Evolutionary conservation across 2,888 invertebrate species (phyloP).

Genomic region (Phrixothrix hirtus): DNA sequence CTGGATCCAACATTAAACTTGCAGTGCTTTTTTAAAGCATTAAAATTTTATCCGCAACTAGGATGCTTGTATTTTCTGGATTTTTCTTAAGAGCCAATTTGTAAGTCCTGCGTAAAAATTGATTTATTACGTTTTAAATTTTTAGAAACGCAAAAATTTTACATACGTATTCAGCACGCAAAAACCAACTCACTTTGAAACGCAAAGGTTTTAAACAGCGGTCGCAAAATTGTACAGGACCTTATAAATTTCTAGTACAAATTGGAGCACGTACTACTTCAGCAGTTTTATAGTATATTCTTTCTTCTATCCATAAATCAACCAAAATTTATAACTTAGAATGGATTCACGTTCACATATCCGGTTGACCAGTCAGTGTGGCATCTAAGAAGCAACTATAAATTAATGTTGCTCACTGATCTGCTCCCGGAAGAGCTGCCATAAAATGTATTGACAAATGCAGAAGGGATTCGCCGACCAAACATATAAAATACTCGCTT

Average conservation of each 20-base stretch:
- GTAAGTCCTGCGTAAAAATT: no score
- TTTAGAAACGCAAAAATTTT: no score
- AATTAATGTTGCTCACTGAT: conserved; percentile 34
- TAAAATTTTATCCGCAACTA: no score
- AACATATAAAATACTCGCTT: conserved; percentile 37
- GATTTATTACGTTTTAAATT: no score
- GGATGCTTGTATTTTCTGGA: no score
- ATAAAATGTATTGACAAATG: conserved; percentile 45
- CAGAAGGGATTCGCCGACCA: conserved; percentile 35
- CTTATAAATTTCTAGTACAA: conserved; percentile 10
- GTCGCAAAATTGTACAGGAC: neutral
- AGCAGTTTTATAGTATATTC: conserved; percentile 22
- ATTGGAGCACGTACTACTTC: conserved; percentile 16
- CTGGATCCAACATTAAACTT: no score
- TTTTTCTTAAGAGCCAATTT: no score
- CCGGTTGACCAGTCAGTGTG: conserved; percentile 30
- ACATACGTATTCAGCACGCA: neutral
- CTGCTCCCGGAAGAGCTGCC: conserved; percentile 38
- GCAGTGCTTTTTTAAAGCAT: no score
- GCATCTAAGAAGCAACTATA: conserved; percentile 28
- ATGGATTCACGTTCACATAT: conserved; percentile 30
- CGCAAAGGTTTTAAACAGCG: neutral
- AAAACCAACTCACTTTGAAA: neutral
- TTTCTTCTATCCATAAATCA: conserved; percentile 22
- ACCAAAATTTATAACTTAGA: conserved; percentile 27